Evolutionary conservation across 2,888 invertebrate species (phyloP).

Genomic region (Hirtodrosophila trivittata): DNA sequence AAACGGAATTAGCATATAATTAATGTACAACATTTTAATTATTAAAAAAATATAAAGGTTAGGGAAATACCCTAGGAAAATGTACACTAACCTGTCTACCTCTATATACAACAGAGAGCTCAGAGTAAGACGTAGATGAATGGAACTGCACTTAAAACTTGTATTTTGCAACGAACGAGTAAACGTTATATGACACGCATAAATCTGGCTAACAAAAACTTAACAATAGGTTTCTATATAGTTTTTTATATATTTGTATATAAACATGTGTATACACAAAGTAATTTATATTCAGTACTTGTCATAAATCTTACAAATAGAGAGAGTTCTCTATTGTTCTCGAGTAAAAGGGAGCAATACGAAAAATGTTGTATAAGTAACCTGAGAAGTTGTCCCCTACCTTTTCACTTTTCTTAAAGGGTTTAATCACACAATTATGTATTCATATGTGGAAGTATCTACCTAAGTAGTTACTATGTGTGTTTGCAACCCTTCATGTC

Average conservation of each 20-base stretch:
- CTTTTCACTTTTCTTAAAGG: conserved; percentile 10
- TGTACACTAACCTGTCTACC: too few species aligned
- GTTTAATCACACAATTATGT: conserved; percentile 31
- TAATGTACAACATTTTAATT: conserved; percentile 3
- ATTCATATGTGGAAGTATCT: not conserved
- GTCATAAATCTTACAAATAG: not conserved
- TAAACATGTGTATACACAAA: not conserved
- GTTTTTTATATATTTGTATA: not conserved
- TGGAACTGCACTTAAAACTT: too few species aligned
- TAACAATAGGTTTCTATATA: conserved; percentile 1
- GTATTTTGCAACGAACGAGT: conserved; percentile 12
- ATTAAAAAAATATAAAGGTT: conserved; percentile 1
- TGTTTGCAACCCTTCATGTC: conserved; percentile 31
- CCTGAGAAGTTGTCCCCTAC: conserved; percentile 19
- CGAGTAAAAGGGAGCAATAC: not conserved
- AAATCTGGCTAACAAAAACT: conserved; percentile 3
- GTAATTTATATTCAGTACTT: not conserved
- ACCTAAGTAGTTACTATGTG: not conserved
- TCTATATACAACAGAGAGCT: too few species aligned
- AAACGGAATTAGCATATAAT: conserved; percentile 18
- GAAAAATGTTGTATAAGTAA: conserved; percentile 16
- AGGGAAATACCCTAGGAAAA: too few species aligned
- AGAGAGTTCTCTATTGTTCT: not conserved
- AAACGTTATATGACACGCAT: conserved; percentile 7
- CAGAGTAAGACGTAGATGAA: conserved; percentile 4